Evolutionary conservation across 2,113 vertebrate genomes (phyloP).

Genomic region (Actenoides hombroni): DNA sequence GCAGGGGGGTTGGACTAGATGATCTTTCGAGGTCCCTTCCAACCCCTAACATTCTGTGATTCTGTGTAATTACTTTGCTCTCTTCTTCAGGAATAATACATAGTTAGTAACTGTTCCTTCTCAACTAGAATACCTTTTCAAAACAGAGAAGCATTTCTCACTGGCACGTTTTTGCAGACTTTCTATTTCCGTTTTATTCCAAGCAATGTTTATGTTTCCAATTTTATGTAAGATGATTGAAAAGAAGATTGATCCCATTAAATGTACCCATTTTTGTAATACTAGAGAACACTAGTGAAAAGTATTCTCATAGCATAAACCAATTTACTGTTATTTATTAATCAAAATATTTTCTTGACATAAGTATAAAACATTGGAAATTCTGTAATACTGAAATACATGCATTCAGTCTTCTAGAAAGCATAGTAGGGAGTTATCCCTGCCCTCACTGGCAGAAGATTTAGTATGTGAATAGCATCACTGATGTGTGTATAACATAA

Average conservation of each 20-base stretch:
- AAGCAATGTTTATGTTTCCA: not conserved
- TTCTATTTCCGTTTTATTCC: not conserved
- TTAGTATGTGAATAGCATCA: not conserved
- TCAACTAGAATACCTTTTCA: not conserved
- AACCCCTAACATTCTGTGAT: too few relatives aligned
- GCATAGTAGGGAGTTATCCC: not conserved
- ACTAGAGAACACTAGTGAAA: not conserved
- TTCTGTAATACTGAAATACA: not conserved
- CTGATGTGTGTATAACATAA: not conserved
- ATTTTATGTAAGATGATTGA: not conserved
- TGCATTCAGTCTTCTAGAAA: not conserved
- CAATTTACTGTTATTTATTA: not conserved
- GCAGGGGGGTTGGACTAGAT: too few relatives aligned
- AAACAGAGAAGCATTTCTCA: not conserved
- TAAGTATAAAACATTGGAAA: not conserved
- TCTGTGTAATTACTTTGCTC: not conserved
- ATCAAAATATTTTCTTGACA: not conserved
- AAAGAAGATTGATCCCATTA: not conserved
- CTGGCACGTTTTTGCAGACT: not conserved
- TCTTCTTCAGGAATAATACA: conserved; percentile 36
- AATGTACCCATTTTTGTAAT: not conserved
- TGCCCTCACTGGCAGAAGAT: not conserved
- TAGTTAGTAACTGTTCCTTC: conserved; percentile 11
- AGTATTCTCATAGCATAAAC: not conserved
- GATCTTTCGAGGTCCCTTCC: too few relatives aligned